These are phyloP conservation scores for Theocolax elegans DNA, from an alignment of 1,140 invertebrate species.

Conservation along the genomic window DNA sequence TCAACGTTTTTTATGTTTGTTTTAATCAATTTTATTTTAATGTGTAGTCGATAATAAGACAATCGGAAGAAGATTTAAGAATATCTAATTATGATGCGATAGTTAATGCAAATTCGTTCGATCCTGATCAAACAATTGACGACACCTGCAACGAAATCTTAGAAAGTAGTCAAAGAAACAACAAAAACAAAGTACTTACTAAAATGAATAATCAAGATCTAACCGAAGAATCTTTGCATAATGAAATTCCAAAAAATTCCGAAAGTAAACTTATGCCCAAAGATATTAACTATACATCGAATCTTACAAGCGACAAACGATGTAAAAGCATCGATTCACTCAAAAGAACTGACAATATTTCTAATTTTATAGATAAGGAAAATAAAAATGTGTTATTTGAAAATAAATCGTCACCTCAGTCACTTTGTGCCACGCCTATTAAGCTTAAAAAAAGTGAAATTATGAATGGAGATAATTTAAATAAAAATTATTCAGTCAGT, in stretches of 20 bases:
- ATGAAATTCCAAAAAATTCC: too few relatives aligned
- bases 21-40: too few relatives aligned
- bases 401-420: too few relatives aligned
- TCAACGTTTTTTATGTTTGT: too few relatives aligned
- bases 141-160: background rate
- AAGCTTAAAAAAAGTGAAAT: background rate
- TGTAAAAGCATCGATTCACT: background rate
- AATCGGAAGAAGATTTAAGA: background rate
- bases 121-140: background rate
- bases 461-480: background rate
- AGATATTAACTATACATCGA: background rate
- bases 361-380: background rate
- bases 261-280: too few relatives aligned
- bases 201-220: conserved; percentile 47
- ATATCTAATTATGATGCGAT: background rate
- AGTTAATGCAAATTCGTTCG: background rate
- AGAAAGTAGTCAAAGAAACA: conserved; percentile 43
- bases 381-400: background rate
- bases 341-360: background rate
- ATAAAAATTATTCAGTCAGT: background rate
- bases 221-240: too few relatives aligned
- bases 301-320: background rate
- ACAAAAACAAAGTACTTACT: conserved; percentile 47
- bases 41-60: background rate
- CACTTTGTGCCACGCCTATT: too few relatives aligned